These are phyloP conservation scores for Amphimallon solstitiale DNA, from an alignment of 2,888 invertebrate genomes.

Conservation along the genomic window DNA sequence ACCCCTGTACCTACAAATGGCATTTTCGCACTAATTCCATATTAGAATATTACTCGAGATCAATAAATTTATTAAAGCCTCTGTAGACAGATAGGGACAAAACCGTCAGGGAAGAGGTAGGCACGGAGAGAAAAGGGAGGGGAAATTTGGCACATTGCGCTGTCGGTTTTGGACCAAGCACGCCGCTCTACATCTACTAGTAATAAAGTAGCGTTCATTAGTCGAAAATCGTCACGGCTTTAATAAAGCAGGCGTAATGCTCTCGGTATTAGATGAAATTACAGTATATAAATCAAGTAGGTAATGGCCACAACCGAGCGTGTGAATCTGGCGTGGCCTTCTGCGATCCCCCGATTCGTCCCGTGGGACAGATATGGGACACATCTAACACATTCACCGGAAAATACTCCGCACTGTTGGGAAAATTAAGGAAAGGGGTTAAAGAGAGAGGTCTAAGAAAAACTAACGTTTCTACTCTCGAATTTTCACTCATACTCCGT, in stretches of 20 bases:
- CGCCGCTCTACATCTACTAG: conserved; percentile 6
- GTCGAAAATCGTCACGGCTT: conserved; percentile 47
- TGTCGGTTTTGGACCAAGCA: background rate
- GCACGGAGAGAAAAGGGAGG: no score
- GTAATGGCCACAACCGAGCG: conserved; percentile 44
- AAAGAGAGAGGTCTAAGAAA: conserved; percentile 15
- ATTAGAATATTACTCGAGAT: no score
- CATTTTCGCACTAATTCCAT: no score
- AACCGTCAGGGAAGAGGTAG: no score
- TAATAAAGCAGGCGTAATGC: conserved; percentile 49
- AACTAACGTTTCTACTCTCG: background rate
- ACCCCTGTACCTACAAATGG: no score
- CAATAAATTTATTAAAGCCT: no score
- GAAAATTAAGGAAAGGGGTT: conserved; percentile 24
- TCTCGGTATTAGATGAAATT: conserved; percentile 48
- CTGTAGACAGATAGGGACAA: no score
- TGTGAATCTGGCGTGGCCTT: conserved; percentile 43
- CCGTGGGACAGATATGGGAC: conserved; percentile 31
- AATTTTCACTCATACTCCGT: no score
- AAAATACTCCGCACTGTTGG: background rate
- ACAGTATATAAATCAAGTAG: conserved; percentile 47
- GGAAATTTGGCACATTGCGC: background rate
- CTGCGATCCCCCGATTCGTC: conserved; percentile 28
- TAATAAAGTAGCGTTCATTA: conserved; percentile 44
- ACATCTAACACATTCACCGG: conserved; percentile 21